These are phyloP conservation scores for Syngnathoides biaculeatus DNA, from an alignment of 2,113 vertebrate genomes.

Conservation along the genomic window DNA sequence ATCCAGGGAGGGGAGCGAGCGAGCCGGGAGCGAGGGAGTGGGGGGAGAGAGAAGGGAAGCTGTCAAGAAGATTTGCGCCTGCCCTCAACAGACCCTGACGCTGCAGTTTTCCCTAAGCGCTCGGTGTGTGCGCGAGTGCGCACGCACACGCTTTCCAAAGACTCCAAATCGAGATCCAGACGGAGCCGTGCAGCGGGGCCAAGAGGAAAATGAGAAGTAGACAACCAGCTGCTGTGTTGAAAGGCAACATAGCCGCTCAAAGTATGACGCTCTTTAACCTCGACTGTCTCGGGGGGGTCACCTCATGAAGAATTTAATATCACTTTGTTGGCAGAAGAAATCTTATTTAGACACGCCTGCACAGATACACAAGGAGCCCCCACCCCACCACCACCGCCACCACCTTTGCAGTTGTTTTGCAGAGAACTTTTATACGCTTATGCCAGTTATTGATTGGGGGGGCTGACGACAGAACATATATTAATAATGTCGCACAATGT, in stretches of 20 bases:
- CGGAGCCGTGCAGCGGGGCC: conserved; percentile 29
- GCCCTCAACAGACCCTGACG: conserved; percentile 63
- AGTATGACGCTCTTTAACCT: conserved; percentile 11
- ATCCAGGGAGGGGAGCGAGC: conserved; percentile 29
- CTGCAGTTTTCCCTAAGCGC: conserved; percentile 56
- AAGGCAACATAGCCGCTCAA: neutral
- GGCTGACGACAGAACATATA: neutral
- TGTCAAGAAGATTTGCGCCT: conserved; percentile 66
- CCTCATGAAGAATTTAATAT: conserved; percentile 11
- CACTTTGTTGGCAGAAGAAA: conserved; percentile 9
- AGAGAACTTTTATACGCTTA: neutral
- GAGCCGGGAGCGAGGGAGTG: conserved; percentile 30
- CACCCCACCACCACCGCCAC: neutral
- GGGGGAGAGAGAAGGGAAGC: conserved; percentile 33
- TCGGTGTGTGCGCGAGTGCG: conserved; percentile 20
- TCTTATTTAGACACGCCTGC: conserved; percentile 1
- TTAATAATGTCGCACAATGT: neutral
- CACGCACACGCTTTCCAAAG: conserved; percentile 31
- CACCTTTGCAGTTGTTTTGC: neutral
- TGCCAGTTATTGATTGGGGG: neutral
- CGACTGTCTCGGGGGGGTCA: neutral
- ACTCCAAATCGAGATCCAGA: conserved; percentile 56
- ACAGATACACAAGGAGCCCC: neutral
- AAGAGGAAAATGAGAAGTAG: conserved; percentile 34
- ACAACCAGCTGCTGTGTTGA: conserved; percentile 20